Evolutionary conservation across 2,888 invertebrate species (phyloP), one percentile per base, ranked within the genome.

Genomic region (Seira sanloemensis): DNA sequence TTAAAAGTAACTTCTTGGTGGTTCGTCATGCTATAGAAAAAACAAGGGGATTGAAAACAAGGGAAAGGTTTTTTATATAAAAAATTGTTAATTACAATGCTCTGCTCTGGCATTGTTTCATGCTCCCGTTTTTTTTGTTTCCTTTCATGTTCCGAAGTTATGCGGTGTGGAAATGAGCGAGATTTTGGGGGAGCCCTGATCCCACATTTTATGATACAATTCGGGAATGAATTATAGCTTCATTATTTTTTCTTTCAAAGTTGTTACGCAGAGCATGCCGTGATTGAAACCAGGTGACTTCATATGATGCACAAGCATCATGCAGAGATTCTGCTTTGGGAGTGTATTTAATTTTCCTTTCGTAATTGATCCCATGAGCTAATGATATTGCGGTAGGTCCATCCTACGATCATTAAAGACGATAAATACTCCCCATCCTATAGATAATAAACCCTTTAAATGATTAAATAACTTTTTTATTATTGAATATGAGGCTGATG

Each of bases 301-400:
- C n/a, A n/a, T n/a, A n/a, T n/a, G n/a, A n/a, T n/a, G n/a, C n/a
- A n/a, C n/a, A n/a, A n/a, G n/a, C n/a, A n/a, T n/a, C n/a, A n/a
- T n/a, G n/a, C n/a, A n/a, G n/a, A n/a, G n/a, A n/a, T n/a, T n/a
- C n/a, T n/a, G n/a, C n/a, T n/a, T n/a, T n/a, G n/a, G n/a, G n/a
- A n/a, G n/a, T n/a, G n/a, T n/a, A n/a, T n/a, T 12, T 7, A 50
- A 50, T 50, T 50, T 50, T 50, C 12, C 5, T 2, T 12, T 12
- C 5, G 2, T 50, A 50, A 50, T 50, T 50, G 50, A n/a, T 50
- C 50, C 16, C 50, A 7, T 2, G 5, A 50, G 16, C n/a, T 26
- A 21, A 46, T 65, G 74, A 74, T 72, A 50, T 72, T 82, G 82
- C 77, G 77, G 82, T 82, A 77, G 82, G 77, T 82, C 82, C 1